Percentiles rank a stretch among this genome's conserved stretches.
Conservation (phyloP, 2,113 vertebrate genomes). For the Monopterus albus region DNA sequence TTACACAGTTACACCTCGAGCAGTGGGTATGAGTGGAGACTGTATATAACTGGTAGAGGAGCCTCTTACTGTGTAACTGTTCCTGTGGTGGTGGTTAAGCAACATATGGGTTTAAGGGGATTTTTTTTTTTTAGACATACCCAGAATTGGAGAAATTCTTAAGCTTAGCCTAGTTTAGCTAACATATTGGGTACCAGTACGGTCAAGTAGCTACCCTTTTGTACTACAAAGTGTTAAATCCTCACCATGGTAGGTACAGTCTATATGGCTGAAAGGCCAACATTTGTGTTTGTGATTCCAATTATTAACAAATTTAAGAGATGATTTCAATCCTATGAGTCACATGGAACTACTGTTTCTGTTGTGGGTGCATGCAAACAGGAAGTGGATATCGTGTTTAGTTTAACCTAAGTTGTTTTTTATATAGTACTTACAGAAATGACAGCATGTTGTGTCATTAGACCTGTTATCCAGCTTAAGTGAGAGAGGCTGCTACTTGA, state of each 20-base stretch:
- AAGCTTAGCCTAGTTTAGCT: not conserved
- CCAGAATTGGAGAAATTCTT: too few relatives aligned
- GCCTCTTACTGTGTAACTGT: not conserved
- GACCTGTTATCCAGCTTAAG: too few relatives aligned
- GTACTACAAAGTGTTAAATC: not conserved
- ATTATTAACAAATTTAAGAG: not conserved
- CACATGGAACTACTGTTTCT: not conserved
- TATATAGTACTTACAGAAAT: too few relatives aligned
- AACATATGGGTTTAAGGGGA: not conserved
- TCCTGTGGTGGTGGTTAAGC: not conserved
- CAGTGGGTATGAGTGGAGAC: not conserved
- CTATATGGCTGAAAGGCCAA: not conserved
- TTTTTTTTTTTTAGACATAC: conserved; percentile 1
- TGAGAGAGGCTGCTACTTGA: not conserved
- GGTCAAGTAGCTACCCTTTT: not conserved
- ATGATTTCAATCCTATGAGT: not conserved
- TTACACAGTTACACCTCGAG: too few relatives aligned
- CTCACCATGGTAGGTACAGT: not conserved
- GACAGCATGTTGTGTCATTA: too few relatives aligned
- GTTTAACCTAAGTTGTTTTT: not conserved
- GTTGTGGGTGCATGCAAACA: conserved; percentile 35
- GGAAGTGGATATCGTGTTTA: conserved; percentile 23
- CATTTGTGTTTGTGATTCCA: not conserved
- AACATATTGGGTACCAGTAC: too few relatives aligned
- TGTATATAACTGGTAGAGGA: not conserved